phyloP scores from a whole-genome alignment of 2,888 invertebrate genomes.

The Ctena decussata region DNA sequence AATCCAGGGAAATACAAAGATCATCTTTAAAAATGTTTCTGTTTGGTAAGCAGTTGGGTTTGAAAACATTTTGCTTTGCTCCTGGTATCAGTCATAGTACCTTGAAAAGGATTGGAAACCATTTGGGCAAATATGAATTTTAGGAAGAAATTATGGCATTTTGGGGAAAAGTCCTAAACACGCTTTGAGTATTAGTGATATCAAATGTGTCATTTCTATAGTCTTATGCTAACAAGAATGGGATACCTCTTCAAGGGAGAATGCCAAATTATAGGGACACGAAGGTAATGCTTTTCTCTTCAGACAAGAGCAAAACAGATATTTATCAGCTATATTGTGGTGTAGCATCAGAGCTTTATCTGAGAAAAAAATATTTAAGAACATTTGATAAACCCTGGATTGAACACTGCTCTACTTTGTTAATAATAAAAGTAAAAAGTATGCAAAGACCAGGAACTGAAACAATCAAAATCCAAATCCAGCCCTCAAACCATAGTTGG shows the following conservation, averaged over 20 bases:
- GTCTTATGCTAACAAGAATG: background rate
- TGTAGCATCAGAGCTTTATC: background rate
- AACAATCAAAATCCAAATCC: too few species aligned
- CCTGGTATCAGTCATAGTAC: background rate
- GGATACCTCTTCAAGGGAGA: background rate
- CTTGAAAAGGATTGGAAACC: background rate
- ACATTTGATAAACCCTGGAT: background rate
- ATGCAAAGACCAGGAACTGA: too few species aligned
- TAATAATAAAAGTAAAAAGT: background rate
- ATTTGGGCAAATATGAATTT: background rate
- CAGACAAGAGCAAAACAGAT: background rate
- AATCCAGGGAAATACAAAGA: background rate
- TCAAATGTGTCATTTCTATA: background rate
- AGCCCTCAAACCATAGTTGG: too few species aligned
- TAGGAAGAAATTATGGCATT: background rate
- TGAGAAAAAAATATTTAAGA: background rate
- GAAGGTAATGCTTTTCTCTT: background rate
- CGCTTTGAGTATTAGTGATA: background rate
- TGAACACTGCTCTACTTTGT: background rate
- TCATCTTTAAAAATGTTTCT: background rate
- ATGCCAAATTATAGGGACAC: background rate
- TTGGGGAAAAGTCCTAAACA: background rate
- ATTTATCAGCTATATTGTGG: background rate
- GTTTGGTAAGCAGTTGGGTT: background rate
- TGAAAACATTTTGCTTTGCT: background rate